Conservation (phyloP, 2,888 invertebrate genomes). For the Drosophila prolongata region DNA sequence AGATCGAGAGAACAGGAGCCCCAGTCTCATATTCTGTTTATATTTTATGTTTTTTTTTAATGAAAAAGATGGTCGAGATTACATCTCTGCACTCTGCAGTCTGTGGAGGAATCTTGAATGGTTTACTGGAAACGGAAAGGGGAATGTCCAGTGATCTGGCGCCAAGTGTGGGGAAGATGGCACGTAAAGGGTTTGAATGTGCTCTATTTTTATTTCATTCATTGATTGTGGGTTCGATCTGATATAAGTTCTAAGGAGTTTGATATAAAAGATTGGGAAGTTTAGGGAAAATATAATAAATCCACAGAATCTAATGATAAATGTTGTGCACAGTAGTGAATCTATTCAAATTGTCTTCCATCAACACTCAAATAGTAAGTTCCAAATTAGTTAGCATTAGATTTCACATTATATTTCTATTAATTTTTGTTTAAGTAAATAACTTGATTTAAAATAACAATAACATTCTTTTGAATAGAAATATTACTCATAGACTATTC, state of each 20-base stretch:
- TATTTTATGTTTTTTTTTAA: constrained; percentile 11
- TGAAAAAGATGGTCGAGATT: constrained; percentile 34
- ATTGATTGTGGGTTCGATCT: constrained; percentile 10
- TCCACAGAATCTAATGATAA: no score
- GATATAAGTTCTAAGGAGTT: constrained; percentile 4
- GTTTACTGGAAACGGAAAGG: constrained; percentile 27
- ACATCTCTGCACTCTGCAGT: constrained; percentile 9
- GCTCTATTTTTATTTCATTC: constrained; percentile 24
- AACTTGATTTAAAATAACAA: no score
- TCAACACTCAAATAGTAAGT: no score
- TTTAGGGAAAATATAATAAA: no score
- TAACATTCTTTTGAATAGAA: no score
- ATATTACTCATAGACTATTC: neutral
- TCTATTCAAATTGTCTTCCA: no score
- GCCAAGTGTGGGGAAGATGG: constrained; percentile 15
- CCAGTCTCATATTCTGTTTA: constrained; percentile 7
- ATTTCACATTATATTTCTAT: no score
- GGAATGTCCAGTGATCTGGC: constrained; percentile 10
- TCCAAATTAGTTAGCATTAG: no score
- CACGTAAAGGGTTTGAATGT: constrained; percentile 13
- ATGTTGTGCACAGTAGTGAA: no score
- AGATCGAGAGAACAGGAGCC: constrained; percentile 40
- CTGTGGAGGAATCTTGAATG: constrained; percentile 38
- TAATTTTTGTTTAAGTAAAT: no score
- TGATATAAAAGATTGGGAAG: neutral